These are phyloP conservation scores for Mimachlamys varia DNA, from an alignment of 2,888 invertebrate species.

Conservation along the genomic window DNA sequence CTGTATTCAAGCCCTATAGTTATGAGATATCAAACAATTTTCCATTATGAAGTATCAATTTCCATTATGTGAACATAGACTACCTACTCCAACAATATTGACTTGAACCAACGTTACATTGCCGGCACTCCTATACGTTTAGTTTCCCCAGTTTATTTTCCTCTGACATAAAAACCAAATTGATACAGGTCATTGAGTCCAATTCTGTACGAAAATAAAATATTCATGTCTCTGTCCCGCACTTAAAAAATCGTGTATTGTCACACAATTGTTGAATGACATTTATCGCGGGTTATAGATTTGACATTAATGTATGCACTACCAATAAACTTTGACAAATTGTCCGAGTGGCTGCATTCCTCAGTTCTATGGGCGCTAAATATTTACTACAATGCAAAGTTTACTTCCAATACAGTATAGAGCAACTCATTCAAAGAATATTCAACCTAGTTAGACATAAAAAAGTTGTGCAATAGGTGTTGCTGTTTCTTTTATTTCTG, in stretches of 20 bases:
- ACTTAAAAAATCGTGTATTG: background rate
- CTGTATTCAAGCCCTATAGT: background rate
- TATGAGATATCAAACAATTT: background rate
- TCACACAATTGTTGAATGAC: background rate
- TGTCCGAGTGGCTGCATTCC: too few species aligned
- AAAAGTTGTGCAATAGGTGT: too few species aligned
- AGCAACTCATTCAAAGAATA: too few species aligned
- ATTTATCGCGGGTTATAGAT: background rate
- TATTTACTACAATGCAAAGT: too few species aligned
- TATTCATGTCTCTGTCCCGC: background rate
- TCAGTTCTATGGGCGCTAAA: too few species aligned
- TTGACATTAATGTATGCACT: background rate
- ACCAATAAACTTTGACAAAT: background rate
- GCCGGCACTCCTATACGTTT: background rate
- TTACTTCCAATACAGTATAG: too few species aligned
- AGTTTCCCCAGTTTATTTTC: too few species aligned
- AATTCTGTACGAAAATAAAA: background rate
- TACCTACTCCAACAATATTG: background rate
- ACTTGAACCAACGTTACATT: background rate
- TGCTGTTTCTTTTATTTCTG: too few species aligned
- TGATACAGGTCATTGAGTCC: slow-evolving; percentile 22
- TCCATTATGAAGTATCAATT: background rate
- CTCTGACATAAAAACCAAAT: background rate
- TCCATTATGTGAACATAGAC: background rate
- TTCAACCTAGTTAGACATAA: too few species aligned